Base-by-base conservation (phyloP, 2,797 vertebrate species). In the Etheostoma nigrum region DNA sequence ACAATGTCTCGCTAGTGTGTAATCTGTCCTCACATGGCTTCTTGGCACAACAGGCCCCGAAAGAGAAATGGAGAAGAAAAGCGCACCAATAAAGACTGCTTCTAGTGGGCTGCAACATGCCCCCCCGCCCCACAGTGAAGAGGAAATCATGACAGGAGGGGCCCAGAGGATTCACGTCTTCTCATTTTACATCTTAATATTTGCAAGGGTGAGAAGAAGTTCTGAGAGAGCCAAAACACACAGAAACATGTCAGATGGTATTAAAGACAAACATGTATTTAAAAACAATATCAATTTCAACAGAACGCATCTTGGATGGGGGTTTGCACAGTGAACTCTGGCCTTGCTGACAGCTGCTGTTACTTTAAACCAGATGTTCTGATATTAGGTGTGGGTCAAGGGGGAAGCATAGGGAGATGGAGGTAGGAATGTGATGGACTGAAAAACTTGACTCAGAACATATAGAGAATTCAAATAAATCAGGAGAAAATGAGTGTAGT, bases 281-380 rank as follows among this genome's bases (percentile, higher is more conserved):
- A 72, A 88, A 81, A 91, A 87, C 83, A 76, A 74, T 85, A 90
- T 83, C 45, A 19, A 47, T 86, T 89, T 81, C 58, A 74, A 76
- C 74, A 74, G 59, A 82, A 69, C 5, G 47, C 44, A 52, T 59
- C 53, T 61, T 74, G 66, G 77, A 67, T 73, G 75, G 58, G 76
- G 80, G 78, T 78, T 72, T 42, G 52, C n/a, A 40, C 10, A 2
- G 53, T 54, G 71, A 85, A 89, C 82, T 72, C 72, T 72, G 69
- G 72, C 79, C 83, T 74, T 2, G 72, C 76, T 82, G 78, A 88
- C 87, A 90, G 88, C 86, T 83, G 74, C 64, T 10, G 74, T 83
- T 91, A 87, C 88, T 89, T 86, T 85, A 70, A 90, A 88, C 86
- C 91, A 93, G 90, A 92, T 91, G 91, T 88, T 86, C 61, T 48